phyloP scores from a whole-genome alignment of 2,797 vertebrate species.

The Cichlasoma orientale region DNA sequence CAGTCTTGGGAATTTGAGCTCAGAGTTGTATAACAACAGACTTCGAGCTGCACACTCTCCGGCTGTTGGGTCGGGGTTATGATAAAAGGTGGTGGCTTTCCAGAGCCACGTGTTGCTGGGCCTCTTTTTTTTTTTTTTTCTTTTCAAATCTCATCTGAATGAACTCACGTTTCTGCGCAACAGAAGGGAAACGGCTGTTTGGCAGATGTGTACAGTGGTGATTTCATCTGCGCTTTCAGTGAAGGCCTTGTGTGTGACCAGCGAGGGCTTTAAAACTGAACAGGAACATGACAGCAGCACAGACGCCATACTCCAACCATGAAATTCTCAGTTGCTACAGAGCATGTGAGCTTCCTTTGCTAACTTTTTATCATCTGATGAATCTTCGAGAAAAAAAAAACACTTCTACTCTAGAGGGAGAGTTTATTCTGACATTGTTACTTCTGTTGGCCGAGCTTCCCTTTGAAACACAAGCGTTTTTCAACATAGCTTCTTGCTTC shows the following conservation, averaged over 20 bases:
- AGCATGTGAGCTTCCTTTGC: conserved; percentile 32
- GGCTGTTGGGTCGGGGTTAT: not conserved
- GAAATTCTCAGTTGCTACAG: conserved; percentile 2
- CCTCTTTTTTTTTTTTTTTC: conserved; percentile 3
- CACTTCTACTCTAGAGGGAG: conserved; percentile 9
- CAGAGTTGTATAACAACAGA: conserved; percentile 31
- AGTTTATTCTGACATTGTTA: conserved; percentile 13
- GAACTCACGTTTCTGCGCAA: conserved; percentile 56
- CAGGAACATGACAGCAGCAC: conserved; percentile 52
- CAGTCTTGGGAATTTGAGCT: conserved; percentile 25
- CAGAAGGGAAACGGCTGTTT: conserved; percentile 63
- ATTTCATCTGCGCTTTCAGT: conserved; percentile 58
- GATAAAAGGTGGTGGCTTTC: conserved; percentile 45
- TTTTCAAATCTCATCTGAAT: conserved; percentile 48
- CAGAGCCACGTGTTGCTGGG: conserved; percentile 51
- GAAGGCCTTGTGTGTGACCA: conserved; percentile 55
- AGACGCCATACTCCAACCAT: conserved; percentile 12
- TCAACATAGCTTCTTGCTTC: conserved; percentile 37
- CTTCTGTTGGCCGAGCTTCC: conserved; percentile 16
- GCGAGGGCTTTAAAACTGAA: conserved; percentile 36
- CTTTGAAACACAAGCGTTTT: conserved; percentile 47
- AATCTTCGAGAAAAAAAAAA: not conserved
- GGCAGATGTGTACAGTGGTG: conserved; percentile 74
- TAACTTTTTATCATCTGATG: conserved; percentile 45
- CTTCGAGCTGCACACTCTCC: conserved; percentile 8